phyloP scores from a whole-genome alignment of 2,888 invertebrate genomes.

The Pristionchus arcanus region DNA sequence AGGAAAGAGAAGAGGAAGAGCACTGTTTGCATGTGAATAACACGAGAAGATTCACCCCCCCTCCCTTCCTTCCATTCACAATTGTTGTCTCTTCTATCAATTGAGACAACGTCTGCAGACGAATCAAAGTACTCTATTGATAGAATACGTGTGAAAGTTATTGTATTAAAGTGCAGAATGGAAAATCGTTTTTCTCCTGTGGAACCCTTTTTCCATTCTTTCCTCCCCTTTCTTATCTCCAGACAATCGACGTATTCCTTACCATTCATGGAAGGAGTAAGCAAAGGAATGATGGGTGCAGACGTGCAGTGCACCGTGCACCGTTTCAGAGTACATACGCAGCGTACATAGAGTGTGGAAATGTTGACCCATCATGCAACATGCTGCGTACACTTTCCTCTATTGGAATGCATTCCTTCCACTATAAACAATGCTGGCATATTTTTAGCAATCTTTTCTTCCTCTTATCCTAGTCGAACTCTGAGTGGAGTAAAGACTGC shows the following conservation, averaged over 20 bases:
- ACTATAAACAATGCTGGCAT: background rate
- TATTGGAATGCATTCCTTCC: background rate
- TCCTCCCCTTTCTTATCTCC: background rate
- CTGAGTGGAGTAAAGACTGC: slow-evolving; percentile 4
- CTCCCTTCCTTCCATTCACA: no score
- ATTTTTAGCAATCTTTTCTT: background rate
- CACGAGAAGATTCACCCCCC: background rate
- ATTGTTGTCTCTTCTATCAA: background rate
- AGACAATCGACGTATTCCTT: background rate
- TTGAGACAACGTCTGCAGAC: background rate
- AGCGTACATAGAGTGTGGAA: background rate
- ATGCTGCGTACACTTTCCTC: background rate
- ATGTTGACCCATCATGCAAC: background rate
- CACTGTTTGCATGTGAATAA: slow-evolving; percentile 1
- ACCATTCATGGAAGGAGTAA: background rate
- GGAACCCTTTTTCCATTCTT: background rate
- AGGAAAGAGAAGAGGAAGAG: background rate
- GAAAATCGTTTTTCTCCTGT: background rate
- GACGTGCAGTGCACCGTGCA: no score
- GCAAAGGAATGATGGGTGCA: background rate
- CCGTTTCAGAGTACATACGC: no score
- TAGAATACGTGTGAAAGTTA: background rate
- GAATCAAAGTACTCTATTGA: background rate
- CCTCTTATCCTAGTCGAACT: background rate
- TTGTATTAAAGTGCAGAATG: background rate